phyloP scores from a whole-genome alignment of 2,113 vertebrate species.

The Stegostoma tigrinum region DNA sequence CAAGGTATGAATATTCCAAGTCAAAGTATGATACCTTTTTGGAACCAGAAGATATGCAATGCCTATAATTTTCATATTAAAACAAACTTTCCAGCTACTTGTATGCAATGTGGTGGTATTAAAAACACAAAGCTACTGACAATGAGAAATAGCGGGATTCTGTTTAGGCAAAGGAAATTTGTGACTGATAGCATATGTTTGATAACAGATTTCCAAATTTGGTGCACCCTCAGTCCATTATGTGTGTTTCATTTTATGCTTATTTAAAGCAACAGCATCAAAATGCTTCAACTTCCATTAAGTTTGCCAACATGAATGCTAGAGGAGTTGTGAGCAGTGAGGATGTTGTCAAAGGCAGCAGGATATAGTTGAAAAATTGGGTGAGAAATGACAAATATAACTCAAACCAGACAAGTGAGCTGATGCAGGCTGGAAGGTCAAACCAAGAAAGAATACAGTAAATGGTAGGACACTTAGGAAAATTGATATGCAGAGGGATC shows the following conservation, averaged over 20 bases:
- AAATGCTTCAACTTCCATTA: background rate
- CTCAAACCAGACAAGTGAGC: no score
- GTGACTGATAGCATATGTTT: slow-evolving; percentile 44
- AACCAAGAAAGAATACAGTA: no score
- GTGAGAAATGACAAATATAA: no score
- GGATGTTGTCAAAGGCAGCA: no score
- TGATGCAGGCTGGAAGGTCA: no score
- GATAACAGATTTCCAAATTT: slow-evolving; percentile 55
- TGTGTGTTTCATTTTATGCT: slow-evolving; percentile 19
- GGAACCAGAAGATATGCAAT: slow-evolving; percentile 22
- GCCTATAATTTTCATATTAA: slow-evolving; percentile 49
- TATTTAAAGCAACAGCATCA: background rate
- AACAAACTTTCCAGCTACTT: slow-evolving; percentile 50
- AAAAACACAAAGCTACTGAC: slow-evolving; percentile 55
- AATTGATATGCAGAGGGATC: no score
- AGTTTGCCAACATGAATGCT: background rate
- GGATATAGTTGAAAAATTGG: no score
- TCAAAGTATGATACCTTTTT: background rate
- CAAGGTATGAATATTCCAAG: background rate
- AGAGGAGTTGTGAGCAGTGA: no score
- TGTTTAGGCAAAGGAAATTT: background rate
- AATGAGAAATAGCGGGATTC: slow-evolving; percentile 37
- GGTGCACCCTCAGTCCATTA: background rate
- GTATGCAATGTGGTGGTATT: slow-evolving; percentile 51
- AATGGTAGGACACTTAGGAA: no score